Evolutionary conservation across 2,797 vertebrate species (phyloP).

Genomic region (Falco peregrinus): DNA sequence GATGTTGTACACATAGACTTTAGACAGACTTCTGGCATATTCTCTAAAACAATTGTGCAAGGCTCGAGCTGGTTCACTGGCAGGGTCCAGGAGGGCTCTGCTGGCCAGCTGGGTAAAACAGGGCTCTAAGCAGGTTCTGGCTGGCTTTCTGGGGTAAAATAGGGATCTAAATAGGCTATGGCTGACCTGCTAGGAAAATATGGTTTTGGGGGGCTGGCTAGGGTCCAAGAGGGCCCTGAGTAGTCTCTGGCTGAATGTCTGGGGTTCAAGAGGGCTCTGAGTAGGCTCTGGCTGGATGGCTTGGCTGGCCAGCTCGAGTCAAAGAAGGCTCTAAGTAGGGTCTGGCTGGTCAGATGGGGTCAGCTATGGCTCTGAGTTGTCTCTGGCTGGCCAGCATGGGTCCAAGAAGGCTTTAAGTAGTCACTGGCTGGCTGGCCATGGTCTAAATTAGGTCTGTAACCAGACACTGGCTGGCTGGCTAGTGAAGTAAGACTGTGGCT

Average conservation of each 20-base stretch:
- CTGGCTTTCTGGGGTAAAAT: too few relatives aligned
- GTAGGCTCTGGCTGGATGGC: neutral
- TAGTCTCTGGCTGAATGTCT: neutral
- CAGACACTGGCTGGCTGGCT: neutral
- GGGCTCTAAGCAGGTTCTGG: too few relatives aligned
- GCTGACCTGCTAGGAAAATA: too few relatives aligned
- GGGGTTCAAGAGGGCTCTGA: neutral
- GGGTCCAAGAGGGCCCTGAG: too few relatives aligned
- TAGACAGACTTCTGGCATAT: too few relatives aligned
- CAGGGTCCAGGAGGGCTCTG: neutral
- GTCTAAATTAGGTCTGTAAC: too few relatives aligned
- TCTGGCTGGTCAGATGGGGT: neutral
- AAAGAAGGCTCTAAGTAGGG: too few relatives aligned
- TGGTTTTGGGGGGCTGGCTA: too few relatives aligned
- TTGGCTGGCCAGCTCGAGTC: too few relatives aligned
- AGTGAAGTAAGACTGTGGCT: neutral
- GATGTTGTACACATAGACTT: neutral
- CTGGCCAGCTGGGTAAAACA: neutral
- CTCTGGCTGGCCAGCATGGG: neutral
- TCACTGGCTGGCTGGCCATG: neutral
- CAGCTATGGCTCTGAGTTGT: neutral
- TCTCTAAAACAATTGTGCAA: neutral
- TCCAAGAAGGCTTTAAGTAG: neutral
- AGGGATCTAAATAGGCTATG: too few relatives aligned
- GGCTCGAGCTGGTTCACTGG: neutral